Evolutionary conservation across 2,113 vertebrate species (phyloP).

Genomic region (Nyctibius bracteatus): DNA sequence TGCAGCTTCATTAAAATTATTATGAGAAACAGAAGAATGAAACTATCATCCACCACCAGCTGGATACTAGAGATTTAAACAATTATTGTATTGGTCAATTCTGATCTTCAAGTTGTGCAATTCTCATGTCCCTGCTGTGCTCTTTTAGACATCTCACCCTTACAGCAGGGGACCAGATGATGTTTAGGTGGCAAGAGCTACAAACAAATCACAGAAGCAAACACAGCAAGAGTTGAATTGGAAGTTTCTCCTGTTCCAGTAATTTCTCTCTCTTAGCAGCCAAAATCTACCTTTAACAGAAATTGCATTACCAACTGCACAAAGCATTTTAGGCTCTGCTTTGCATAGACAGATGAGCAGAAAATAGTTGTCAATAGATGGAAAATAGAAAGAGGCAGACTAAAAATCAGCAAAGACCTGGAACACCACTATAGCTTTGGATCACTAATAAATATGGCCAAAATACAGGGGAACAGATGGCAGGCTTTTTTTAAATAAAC

Average conservation of each 20-base stretch:
- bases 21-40: conserved; percentile 11
- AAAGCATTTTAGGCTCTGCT: background rate
- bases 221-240: conserved; percentile 27
- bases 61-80: conserved; percentile 4
- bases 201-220: conserved; percentile 30
- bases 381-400: background rate
- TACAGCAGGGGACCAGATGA: conserved; percentile 25
- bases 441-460: background rate
- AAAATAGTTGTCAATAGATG: background rate
- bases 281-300: conserved; percentile 31
- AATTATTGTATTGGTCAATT: conserved; percentile 6
- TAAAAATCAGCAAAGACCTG: background rate
- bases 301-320: conserved; percentile 7
- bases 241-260: background rate
- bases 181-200: conserved; percentile 9
- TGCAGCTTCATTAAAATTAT: conserved; percentile 41
- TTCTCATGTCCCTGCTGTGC: conserved; percentile 19
- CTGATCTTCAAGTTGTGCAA: background rate
- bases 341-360: background rate
- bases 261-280: background rate
- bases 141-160: conserved; percentile 1
- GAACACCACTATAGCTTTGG: background rate
- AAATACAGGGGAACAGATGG: background rate
- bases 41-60: conserved; percentile 3
- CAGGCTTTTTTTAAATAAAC: background rate